phyloP scores from a whole-genome alignment of 2,797 vertebrate species.

The Danio jaintianensis region DNA sequence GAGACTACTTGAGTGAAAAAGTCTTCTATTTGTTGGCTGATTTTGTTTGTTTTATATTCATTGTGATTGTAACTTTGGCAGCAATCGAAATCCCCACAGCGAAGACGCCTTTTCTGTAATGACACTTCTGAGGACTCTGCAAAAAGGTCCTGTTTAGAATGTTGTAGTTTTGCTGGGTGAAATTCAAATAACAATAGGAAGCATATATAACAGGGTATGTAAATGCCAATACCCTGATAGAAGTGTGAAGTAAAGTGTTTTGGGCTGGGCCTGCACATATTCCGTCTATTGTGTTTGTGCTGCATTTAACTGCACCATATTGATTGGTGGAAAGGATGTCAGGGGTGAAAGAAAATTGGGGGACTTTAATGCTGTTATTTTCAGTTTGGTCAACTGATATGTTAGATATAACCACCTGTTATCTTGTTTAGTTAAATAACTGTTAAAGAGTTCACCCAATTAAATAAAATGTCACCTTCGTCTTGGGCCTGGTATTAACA shows the following conservation, averaged over 20 bases:
- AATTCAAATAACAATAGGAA: conserved; percentile 66
- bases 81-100: conserved; percentile 60
- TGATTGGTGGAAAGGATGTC: conserved; percentile 34
- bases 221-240: conserved; percentile 63
- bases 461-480: no score
- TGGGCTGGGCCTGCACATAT: conserved; percentile 54
- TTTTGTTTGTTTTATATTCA: conserved; percentile 58
- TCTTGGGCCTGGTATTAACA: no score
- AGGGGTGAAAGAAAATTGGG: not conserved
- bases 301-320: conserved; percentile 45
- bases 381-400: not conserved
- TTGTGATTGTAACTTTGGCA: conserved; percentile 63
- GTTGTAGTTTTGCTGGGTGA: conserved; percentile 62
- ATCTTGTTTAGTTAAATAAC: not conserved
- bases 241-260: conserved; percentile 68
- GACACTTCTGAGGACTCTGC: conserved; percentile 63
- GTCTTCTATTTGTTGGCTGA: conserved; percentile 47
- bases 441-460: not conserved
- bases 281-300: conserved; percentile 50
- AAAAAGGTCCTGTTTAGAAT: conserved; percentile 67
- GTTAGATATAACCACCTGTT: not conserved
- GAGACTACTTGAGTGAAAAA: conserved; percentile 39
- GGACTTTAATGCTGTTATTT: conserved; percentile 14
- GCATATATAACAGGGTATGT: conserved; percentile 62
- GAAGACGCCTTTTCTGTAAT: conserved; percentile 65